These are phyloP conservation scores for Drosophila longiperda DNA, from an alignment of 2,888 invertebrate species.

Conservation along the genomic window DNA sequence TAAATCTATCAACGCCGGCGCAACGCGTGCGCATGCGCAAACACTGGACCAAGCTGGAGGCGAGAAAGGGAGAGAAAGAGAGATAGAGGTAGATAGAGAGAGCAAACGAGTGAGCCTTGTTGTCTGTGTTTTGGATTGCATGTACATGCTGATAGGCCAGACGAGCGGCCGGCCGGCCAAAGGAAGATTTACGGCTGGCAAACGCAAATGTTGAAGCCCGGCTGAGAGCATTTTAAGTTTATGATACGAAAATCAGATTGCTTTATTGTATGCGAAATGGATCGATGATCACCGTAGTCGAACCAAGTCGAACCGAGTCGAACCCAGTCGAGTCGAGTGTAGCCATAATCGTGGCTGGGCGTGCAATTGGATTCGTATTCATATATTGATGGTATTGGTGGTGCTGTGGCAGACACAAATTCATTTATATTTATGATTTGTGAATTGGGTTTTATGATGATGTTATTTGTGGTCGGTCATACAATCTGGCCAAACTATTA, in stretches of 20 bases:
- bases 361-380: slow-evolving; percentile 43
- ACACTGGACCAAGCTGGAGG: slow-evolving; percentile 42
- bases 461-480: slow-evolving; percentile 63
- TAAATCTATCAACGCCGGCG: slow-evolving; percentile 82
- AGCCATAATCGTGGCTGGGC: slow-evolving; percentile 25
- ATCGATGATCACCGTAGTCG: slow-evolving; percentile 54
- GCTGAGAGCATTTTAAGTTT: slow-evolving; percentile 72
- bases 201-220: slow-evolving; percentile 58
- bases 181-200: slow-evolving; percentile 74
- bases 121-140: slow-evolving; percentile 51
- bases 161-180: slow-evolving; percentile 28
- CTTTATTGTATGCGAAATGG: slow-evolving; percentile 79
- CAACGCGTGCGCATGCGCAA: slow-evolving; percentile 78
- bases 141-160: slow-evolving; percentile 68
- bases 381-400: slow-evolving; percentile 8
- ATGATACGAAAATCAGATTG: slow-evolving; percentile 79
- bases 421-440: slow-evolving; percentile 84
- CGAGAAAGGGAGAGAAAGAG: slow-evolving; percentile 1
- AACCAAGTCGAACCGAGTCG: background rate
- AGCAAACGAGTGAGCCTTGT: slow-evolving; percentile 10
- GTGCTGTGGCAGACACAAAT: slow-evolving; percentile 46
- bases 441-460: slow-evolving; percentile 83
- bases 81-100: background rate
- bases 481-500: slow-evolving; percentile 67
- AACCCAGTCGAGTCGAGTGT: slow-evolving; percentile 11